A percentile compares a stretch with the other conserved stretches of the same genome.
These are phyloP conservation scores for Schizotus pectinicornis DNA, from an alignment of 2,888 invertebrate genomes.

Conservation along the genomic window DNA sequence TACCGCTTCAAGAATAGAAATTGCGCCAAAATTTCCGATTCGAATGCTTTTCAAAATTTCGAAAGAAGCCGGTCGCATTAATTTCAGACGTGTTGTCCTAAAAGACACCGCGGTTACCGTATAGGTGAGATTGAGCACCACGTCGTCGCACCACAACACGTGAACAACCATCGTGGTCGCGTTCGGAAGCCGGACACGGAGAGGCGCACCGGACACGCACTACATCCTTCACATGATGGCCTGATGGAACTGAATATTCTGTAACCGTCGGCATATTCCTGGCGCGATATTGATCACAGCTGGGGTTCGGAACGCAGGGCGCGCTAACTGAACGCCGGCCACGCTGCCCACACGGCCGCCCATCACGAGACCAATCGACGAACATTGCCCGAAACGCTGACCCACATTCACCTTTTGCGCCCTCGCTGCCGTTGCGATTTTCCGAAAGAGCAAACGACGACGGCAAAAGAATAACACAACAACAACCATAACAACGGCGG, in stretches of 20 bases:
- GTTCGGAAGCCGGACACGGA: slow-evolving; percentile 51
- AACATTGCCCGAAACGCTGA: slow-evolving; percentile 32
- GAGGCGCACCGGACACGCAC: slow-evolving; percentile 58
- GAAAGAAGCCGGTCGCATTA: too few species aligned
- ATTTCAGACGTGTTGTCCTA: too few species aligned
- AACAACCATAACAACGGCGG: too few species aligned
- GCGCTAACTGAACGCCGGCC: slow-evolving; percentile 62
- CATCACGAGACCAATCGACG: slow-evolving; percentile 26
- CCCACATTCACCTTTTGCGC: slow-evolving; percentile 37
- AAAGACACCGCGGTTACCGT: too few species aligned
- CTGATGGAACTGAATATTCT: slow-evolving; percentile 41
- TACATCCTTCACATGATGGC: slow-evolving; percentile 36
- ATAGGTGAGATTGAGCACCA: background rate
- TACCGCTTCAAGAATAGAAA: too few species aligned
- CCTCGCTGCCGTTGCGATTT: background rate
- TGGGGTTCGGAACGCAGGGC: slow-evolving; percentile 61
- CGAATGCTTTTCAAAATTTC: too few species aligned
- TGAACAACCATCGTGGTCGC: background rate
- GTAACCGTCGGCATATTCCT: slow-evolving; percentile 64
- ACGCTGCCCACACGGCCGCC: slow-evolving; percentile 54
- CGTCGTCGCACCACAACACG: background rate
- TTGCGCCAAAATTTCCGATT: too few species aligned
- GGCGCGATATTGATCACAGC: slow-evolving; percentile 62
- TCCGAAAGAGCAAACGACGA: background rate
- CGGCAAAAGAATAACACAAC: too few species aligned